Base-by-base conservation (phyloP, 2,888 invertebrate species). In the Itoplectis maculator region DNA sequence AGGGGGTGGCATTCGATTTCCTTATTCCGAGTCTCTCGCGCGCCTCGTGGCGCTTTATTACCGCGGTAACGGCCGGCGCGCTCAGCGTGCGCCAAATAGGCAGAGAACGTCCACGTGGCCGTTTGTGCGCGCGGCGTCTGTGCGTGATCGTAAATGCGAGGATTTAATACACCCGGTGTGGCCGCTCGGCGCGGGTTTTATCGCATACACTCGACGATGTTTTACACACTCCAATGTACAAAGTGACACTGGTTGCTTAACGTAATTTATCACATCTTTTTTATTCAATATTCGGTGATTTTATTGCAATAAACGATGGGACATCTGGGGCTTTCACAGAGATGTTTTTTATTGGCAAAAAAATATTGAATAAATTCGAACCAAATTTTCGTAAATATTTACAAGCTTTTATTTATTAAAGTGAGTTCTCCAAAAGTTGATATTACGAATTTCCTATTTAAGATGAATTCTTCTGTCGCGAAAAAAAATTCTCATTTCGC, bases 51-150 rank as follows among this genome's bases (percentile, higher is more conserved):
- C 29, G 72, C 35, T 72, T 72, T 59, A 72, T 72, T 72, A 59
- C 29, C 56, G 72, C 56, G 59, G 72, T 72, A 72, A 72, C 35
- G 35, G 70, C 42, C 42, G n/a, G 29, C 29, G 15, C 29, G 45
- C 59, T 59, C 72, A 45, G 72, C 72, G 59, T 72, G 72, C 45
- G 72, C 72, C 29, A 13, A 59, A 72, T 72, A 45, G 42, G 42
- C 20, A 42, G 29, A 15, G 8, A 47, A n/a, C n/a, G 15, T 35
- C 47, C 23, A 23, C 37, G 35, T 18, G 13, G 68, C 6, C 20
- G 37, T 9, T 6, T 15, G 29, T 29, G 11, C 29, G 8, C 11
- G 35, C 49, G 40, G 15, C 9, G 51, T 51, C 15, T 29, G 13
- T 13, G 54, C 70, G 54, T 54, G 29, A 20, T 70, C 45, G 70